Evolutionary conservation across 2,113 vertebrate species (phyloP).

Genomic region (Melanotaenia duboulayi): DNA sequence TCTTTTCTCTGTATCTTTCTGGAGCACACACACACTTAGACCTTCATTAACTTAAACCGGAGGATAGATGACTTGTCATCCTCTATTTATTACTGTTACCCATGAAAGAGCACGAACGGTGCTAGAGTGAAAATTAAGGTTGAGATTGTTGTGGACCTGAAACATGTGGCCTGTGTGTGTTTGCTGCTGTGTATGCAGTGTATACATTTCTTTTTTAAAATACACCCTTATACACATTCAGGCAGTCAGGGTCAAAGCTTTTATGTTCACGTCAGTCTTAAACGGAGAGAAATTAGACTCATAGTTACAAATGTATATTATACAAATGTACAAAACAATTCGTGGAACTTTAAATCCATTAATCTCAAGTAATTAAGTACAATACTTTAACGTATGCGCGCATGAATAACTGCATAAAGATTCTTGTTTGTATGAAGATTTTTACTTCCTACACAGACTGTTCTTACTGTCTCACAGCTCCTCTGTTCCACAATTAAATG

Average conservation of each 20-base stretch:
- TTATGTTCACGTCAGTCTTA: not conserved
- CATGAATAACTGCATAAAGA: no score
- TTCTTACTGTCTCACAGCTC: no score
- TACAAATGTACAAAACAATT: no score
- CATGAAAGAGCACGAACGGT: not conserved
- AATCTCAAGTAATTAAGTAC: no score
- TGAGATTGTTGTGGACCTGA: slow-evolving; percentile 42
- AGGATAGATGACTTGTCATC: not conserved
- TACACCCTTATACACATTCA: not conserved
- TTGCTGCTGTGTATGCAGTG: not conserved
- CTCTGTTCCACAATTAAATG: no score
- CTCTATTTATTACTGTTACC: slow-evolving; percentile 32
- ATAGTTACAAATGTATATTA: no score
- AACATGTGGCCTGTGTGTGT: not conserved
- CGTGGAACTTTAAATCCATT: no score
- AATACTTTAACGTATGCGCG: no score
- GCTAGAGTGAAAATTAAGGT: slow-evolving; percentile 19
- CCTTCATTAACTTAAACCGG: slow-evolving; percentile 16
- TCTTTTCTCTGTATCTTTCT: not conserved
- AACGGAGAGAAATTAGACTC: no score
- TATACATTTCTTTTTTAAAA: not conserved
- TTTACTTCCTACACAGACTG: no score
- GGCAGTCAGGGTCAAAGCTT: not conserved
- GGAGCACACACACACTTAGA: not conserved
- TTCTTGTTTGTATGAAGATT: no score